Evolutionary conservation across 1,140 invertebrate genomes (phyloP), one percentile per base, ranked within the genome.

Genomic region (Penaeus japonicus): DNA sequence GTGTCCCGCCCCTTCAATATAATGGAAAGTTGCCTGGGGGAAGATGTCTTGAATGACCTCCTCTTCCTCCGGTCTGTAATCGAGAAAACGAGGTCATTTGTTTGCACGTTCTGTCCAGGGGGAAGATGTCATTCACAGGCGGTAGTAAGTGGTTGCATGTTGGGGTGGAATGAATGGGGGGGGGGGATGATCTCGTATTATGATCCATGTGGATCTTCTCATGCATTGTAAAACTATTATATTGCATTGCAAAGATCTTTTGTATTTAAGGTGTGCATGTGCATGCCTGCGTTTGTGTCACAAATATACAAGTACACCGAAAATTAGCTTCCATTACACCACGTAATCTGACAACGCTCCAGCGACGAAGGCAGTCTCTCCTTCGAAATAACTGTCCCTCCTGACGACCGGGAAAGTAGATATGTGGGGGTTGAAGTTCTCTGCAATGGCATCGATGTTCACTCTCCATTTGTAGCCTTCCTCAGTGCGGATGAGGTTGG

Each of bases 1-100:
- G 92, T 99, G 98, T 10, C 97, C 96, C 27, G 97, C 96, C 87
- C 95, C 95, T 54, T 95, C 93, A 73, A 99, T 94, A 91, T 95
- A 96, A 84, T 94, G 92, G 85, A 99, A 94, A 89, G 95, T 92
- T 0, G 96, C 95, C 12, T 94, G 93, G 0, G 97, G 96, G 92
- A 99, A 99, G 22, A 96, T 92, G 89, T 94, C 93, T 91, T 94
- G 93, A 80, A 98, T 97, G 73, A 93, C 91, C 2, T 94, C 92
- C 90, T 96, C 94, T 92, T 97, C 95, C 90, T 94, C 93, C 87
- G 93, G 92, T 87, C 94, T 95, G 92, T 83, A 93, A 94, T 90
- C 90, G 75, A 91, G 91, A 92, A n/a, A 47, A 12, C 4, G 5
- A 7, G n/a, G n/a, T n/a, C n/a, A n/a, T n/a, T n/a, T n/a, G n/a